Evolutionary conservation across 1,140 invertebrate genomes (phyloP).

Genomic region (Limonius californicus): DNA sequence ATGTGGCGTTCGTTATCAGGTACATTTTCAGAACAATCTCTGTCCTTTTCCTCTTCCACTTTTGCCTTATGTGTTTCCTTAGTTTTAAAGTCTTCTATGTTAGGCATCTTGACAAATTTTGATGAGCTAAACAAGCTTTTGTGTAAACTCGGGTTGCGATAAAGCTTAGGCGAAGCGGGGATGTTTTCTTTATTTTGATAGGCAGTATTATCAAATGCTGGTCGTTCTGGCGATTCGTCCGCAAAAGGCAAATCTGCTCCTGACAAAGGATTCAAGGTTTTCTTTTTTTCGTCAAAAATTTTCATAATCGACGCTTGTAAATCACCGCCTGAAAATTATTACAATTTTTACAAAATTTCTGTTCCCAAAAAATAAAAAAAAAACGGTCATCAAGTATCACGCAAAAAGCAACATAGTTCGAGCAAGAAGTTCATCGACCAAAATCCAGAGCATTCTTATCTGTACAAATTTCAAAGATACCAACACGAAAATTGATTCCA

Average conservation of each 20-base stretch:
- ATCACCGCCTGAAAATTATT: conserved; percentile 57
- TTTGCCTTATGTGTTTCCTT: conserved; percentile 34
- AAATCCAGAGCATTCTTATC: no score
- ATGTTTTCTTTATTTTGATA: conserved; percentile 41
- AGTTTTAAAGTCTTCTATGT: conserved; percentile 28
- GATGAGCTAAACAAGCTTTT: conserved; percentile 35
- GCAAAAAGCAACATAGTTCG: no score
- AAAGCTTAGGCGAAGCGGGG: conserved; percentile 37
- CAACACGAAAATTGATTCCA: neutral
- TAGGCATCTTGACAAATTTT: conserved; percentile 22
- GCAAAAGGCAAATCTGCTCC: conserved; percentile 53
- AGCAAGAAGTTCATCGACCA: no score
- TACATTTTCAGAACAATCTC: conserved; percentile 37
- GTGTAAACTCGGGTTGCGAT: conserved; percentile 46
- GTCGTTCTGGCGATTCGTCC: conserved; percentile 52
- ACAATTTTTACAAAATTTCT: neutral
- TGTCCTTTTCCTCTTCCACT: conserved; percentile 41
- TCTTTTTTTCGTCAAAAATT: conserved; percentile 70
- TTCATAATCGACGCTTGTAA: conserved; percentile 66
- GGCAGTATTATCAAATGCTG: conserved; percentile 17
- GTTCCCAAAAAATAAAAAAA: no score
- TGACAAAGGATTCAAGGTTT: conserved; percentile 32
- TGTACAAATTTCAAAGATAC: neutral
- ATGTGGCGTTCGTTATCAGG: conserved; percentile 43
- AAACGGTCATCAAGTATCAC: no score